Percentiles rank a stretch among this genome's conserved stretches.
phyloP scores from a whole-genome alignment of 2,888 invertebrate genomes.

The Pediacus dermestoides region DNA sequence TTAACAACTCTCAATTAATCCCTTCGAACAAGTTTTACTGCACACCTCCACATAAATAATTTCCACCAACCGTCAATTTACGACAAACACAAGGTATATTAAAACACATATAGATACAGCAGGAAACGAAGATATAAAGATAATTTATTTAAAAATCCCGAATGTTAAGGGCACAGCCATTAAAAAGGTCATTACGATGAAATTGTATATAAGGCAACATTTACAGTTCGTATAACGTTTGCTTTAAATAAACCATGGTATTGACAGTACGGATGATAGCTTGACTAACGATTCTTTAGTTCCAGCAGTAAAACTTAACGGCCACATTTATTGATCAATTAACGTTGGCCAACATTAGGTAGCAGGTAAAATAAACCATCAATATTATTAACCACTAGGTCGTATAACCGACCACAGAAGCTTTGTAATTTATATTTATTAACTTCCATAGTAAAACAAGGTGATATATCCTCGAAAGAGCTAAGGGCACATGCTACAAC shows the following conservation, averaged over 20 bases:
- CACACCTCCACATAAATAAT: too few relatives aligned
- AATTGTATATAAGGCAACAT: slow-evolving; percentile 33
- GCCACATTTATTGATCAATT: slow-evolving; percentile 32
- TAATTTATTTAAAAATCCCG: slow-evolving; percentile 32
- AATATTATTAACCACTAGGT: slow-evolving; percentile 6
- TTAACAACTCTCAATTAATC: too few relatives aligned
- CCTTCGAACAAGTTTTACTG: too few relatives aligned
- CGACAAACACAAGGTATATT: too few relatives aligned
- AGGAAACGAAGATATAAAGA: slow-evolving; percentile 28
- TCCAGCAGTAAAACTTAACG: slow-evolving; percentile 33
- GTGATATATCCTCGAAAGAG: too few relatives aligned
- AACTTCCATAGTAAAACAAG: too few relatives aligned
- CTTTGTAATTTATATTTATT: too few relatives aligned
- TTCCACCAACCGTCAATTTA: too few relatives aligned
- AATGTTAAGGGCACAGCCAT: slow-evolving; percentile 24
- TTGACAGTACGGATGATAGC: slow-evolving; percentile 33
- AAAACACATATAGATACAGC: too few relatives aligned
- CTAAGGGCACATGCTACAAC: too few relatives aligned
- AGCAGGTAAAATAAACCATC: slow-evolving; percentile 6
- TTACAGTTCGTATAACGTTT: slow-evolving; percentile 36
- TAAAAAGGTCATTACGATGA: slow-evolving; percentile 35
- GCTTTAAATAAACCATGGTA: slow-evolving; percentile 34
- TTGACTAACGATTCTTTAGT: slow-evolving; percentile 32
- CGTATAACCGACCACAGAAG: too few relatives aligned
- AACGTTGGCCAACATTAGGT: slow-evolving; percentile 14